Base-by-base conservation (phyloP, 2,113 vertebrate genomes). In the Rhinichthys klamathensis region DNA sequence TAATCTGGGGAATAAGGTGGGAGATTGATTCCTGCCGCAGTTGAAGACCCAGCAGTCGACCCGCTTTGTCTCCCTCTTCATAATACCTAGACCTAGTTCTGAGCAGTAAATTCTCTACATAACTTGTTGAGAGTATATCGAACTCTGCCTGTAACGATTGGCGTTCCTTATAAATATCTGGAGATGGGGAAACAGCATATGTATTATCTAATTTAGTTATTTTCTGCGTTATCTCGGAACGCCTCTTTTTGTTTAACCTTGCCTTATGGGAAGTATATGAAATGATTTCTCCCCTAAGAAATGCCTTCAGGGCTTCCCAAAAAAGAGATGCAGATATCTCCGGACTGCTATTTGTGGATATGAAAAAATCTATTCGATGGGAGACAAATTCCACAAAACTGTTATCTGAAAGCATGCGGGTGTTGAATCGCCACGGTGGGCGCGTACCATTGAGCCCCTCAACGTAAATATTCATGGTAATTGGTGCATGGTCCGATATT, bases 341-440 rank as follows among this genome's bases (percentile, higher is more conserved):
- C 1, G 51, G 44, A 69, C 44, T 87, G 6, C 54, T 69, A 75
- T 76, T 77, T 67, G 35, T 44, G 35, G 9, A 65, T 30, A 82
- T 56, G 35, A 76, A 86, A 77, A n/a, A 67, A 35, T 86, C 60
- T 38, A 77, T 83, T 86, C 21, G 46, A 16, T 23, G 3, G 30
- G 41, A 76, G 25, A 86, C 30, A 83, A 41, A 76, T 54, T 86
- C 13, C 27, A 83, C 69, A 82, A 82, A 73, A 25, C 49, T 30
- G 6, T 86, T 16, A 30, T 82, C 38, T 32, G 70, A 27, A 38
- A 83, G 13, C 67, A 25, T 56, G 7, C 23, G 51, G 5, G 54
- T 54, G 60, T 83, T 32, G 7, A 58, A 23, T 11, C 9, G 35
- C 67, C 65, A 83, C 13, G 12, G 21, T 35, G 46, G 67, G 18